These are phyloP conservation scores for Scyliorhinus canicula DNA, from an alignment of 2,797 vertebrate genomes.

Conservation along the genomic window DNA sequence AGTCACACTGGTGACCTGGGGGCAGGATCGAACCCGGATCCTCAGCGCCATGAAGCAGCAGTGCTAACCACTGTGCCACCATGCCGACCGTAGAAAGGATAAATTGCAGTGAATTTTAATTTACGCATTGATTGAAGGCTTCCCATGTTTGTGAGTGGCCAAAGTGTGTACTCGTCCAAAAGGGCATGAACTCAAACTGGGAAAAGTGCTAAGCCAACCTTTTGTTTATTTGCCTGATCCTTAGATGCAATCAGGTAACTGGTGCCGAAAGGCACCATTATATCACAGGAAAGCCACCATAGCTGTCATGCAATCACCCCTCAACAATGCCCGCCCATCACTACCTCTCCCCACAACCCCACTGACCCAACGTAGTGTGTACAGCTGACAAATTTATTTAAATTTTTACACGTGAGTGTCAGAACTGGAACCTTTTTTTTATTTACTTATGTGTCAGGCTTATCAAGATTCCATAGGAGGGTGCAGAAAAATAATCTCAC, in stretches of 20 bases:
- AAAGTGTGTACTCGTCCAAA: not conserved
- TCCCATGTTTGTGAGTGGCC: not conserved
- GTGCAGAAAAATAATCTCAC: not conserved
- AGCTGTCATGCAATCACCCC: not conserved
- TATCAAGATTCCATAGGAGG: not conserved
- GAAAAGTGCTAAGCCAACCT: not conserved
- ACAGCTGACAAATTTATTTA: not conserved
- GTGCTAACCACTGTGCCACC: too few relatives aligned
- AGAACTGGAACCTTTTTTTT: not conserved
- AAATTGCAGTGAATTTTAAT: not conserved
- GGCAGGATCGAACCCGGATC: too few relatives aligned
- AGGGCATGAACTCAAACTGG: not conserved
- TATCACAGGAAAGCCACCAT: not conserved
- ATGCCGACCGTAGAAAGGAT: too few relatives aligned
- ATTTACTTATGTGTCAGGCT: not conserved
- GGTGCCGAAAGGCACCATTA: not conserved
- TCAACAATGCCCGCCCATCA: too few relatives aligned
- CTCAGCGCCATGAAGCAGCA: too few relatives aligned
- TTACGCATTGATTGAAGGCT: not conserved
- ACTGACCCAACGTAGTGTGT: not conserved
- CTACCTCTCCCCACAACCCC: not conserved
- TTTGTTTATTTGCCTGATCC: not conserved
- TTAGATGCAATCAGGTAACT: not conserved
- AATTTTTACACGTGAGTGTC: not conserved
- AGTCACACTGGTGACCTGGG: too few relatives aligned